Evolutionary conservation across 2,113 vertebrate genomes (phyloP), one percentile per base, ranked within the genome.

Genomic region (Promerops cafer): DNA sequence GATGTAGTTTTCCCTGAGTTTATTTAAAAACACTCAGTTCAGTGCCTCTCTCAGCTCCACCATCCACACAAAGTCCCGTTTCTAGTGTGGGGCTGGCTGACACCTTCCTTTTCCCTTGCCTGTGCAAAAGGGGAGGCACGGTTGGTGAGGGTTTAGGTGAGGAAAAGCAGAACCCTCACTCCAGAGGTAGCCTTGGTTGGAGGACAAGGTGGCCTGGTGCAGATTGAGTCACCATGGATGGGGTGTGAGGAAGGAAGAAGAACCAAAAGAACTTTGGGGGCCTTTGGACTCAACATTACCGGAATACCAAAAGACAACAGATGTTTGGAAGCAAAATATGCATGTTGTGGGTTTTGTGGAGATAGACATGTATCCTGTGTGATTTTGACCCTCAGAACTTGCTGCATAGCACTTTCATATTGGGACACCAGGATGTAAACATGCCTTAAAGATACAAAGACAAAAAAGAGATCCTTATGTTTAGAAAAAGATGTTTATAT

Each of bases 1-100:
- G 53, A 78, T 74, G n/a, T 2, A 10, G 20, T 42, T 90, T 83
- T 74, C 60, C 16, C 18, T 8, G 53, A 33, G 56, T 89, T 87
- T 88, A 30, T 90, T 87, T 93, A n/a, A 89, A 88, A 91, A 27
- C 17, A 19, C 31, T 33, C 19, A 8, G 15, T 31, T 59, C 7
- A 2, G 17, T 59, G 64, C 17, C 17, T 42, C 24, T 56, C 13
- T 65, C n/a, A 69, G 47, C 24, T 22, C 5, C 52, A 54, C 1
- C 0, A 0, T 12, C 39, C 42, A 18, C 17, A 33, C 27, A 10
- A 33, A 80, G 31, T 45, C 54, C 5, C 6, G 9, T 11, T 82
- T 60, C 27, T 49, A 21, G 5, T 50, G 31, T 30, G 33, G 63
- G 23, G 7, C 27, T 83, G 70, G 42, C 18, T 72, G 49, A 35